A percentile compares a stretch with the other conserved stretches of the same genome.
phyloP scores from a whole-genome alignment of 2,113 vertebrate species.

The Struthidea cinerea region DNA sequence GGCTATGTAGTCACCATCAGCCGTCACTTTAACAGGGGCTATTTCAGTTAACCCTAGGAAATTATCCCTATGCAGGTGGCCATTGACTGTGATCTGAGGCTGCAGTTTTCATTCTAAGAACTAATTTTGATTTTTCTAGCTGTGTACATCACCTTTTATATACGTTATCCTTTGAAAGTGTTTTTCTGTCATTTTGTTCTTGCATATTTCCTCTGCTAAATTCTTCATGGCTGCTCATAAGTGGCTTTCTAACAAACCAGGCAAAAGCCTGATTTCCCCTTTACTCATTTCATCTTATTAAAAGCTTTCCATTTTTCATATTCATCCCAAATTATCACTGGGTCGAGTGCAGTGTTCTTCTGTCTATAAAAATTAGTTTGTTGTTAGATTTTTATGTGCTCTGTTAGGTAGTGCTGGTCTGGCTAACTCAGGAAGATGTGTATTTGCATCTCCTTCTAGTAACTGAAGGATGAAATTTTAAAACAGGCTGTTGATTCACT shows the following conservation, averaged over 20 bases:
- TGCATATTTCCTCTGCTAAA: neutral
- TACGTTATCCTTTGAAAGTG: neutral
- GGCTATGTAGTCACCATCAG: neutral
- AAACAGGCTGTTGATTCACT: neutral
- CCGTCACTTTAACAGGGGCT: neutral
- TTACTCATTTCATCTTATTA: neutral
- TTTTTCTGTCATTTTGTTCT: neutral
- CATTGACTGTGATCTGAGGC: neutral
- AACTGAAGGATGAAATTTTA: neutral
- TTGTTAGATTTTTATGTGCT: neutral
- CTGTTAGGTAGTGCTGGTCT: neutral
- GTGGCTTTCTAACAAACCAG: neutral
- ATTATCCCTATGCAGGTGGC: neutral
- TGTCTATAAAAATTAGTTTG: neutral
- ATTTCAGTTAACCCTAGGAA: neutral
- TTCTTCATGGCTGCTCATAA: neutral
- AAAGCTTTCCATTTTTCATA: neutral
- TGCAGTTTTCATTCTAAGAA: neutral
- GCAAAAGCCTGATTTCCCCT: neutral
- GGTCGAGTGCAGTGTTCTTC: neutral
- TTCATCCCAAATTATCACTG: neutral
- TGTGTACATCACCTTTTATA: neutral
- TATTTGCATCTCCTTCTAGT: neutral
- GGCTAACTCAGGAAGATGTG: neutral
- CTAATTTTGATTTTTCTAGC: neutral